These are phyloP conservation scores for Melipona bicolor DNA, from an alignment of 2,888 invertebrate species.

Conservation along the genomic window DNA sequence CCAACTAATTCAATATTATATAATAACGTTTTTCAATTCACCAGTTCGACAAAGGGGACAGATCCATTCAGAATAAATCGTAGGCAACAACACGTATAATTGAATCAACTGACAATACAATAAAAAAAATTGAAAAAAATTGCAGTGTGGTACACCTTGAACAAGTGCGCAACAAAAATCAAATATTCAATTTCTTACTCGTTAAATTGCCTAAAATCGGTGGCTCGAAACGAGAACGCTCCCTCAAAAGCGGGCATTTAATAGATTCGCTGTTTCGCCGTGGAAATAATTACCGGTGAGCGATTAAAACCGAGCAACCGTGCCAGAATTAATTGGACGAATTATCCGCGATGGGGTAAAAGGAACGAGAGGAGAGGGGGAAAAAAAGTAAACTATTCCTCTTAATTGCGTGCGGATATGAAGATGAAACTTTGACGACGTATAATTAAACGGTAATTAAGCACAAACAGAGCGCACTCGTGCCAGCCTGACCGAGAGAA, in stretches of 20 bases:
- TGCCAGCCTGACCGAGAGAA: slow-evolving; percentile 1
- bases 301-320: slow-evolving; percentile 26
- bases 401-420: slow-evolving; percentile 40
- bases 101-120: no score
- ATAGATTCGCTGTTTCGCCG: slow-evolving; percentile 27
- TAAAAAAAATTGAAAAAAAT: no score
- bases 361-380: neutral
- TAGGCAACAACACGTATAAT: no score
- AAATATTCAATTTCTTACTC: no score
- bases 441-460: slow-evolving; percentile 41
- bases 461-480: slow-evolving; percentile 20
- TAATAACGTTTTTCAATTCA: no score
- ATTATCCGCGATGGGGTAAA: slow-evolving; percentile 5
- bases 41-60: neutral
- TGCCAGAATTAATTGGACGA: slow-evolving; percentile 40
- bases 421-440: slow-evolving; percentile 33
- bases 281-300: slow-evolving; percentile 37
- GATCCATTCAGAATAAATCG: no score
- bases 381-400: slow-evolving; percentile 4
- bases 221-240: slow-evolving; percentile 15
- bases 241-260: slow-evolving; percentile 19
- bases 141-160: no score
- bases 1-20: no score
- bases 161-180: no score
- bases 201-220: no score